Evolutionary conservation across 1,140 invertebrate species (phyloP).

Genomic region (Nixonia krombeini): DNA sequence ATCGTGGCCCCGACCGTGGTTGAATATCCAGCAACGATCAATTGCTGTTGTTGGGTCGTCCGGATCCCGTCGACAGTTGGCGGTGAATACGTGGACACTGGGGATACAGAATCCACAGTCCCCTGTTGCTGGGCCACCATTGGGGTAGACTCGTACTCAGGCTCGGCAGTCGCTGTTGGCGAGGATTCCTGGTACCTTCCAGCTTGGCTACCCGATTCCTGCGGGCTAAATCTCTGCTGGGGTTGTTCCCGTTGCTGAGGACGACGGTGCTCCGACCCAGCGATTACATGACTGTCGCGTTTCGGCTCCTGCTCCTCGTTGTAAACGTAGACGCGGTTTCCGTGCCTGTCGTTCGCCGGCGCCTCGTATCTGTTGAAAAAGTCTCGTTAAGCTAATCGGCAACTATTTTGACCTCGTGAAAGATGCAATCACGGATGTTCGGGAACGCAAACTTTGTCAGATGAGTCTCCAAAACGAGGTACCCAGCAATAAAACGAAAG

Average conservation of each 20-base stretch:
- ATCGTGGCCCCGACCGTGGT: constrained; percentile 33
- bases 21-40: constrained; percentile 44
- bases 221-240: constrained; percentile 58
- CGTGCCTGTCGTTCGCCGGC: constrained; percentile 45
- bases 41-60: constrained; percentile 53
- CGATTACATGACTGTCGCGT: constrained; percentile 54
- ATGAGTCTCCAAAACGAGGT: too few relatives aligned
- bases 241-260: constrained; percentile 39
- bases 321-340: constrained; percentile 55
- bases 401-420: not conserved
- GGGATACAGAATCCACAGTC: constrained; percentile 48
- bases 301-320: constrained; percentile 46
- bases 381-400: too few relatives aligned
- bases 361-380: constrained; percentile 56
- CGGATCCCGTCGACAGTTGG: constrained; percentile 43
- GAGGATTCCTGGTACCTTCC: constrained; percentile 59
- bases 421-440: too few relatives aligned
- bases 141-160: constrained; percentile 54
- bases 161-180: constrained; percentile 33
- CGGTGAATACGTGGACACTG: constrained; percentile 57
- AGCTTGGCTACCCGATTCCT: constrained; percentile 40
- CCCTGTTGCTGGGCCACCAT: constrained; percentile 44
- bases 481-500: too few relatives aligned
- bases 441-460: too few relatives aligned
- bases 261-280: constrained; percentile 52